Conservation (phyloP, 2,888 invertebrate genomes). For the Norana najaformis region DNA sequence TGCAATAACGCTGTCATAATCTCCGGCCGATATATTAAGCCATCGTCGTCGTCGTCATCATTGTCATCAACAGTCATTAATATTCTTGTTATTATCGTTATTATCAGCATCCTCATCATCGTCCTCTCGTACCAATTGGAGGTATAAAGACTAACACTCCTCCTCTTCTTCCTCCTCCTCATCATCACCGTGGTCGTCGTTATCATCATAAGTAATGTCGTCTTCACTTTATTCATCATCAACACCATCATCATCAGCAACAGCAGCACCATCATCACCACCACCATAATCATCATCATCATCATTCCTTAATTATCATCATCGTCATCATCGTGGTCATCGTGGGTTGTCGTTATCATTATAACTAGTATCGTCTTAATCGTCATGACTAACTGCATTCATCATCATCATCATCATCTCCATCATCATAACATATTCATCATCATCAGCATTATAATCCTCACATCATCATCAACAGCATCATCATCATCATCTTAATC, state of each 20-base stretch:
- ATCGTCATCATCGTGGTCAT: no score
- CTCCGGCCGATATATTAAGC: neutral
- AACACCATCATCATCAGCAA: slow-evolving; percentile 33
- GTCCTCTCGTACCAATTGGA: no score
- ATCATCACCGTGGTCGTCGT: neutral
- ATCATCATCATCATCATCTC: neutral
- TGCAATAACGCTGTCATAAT: neutral
- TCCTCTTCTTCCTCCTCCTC: neutral
- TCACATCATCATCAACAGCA: no score
- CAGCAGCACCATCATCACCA: neutral
- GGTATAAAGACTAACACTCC: neutral
- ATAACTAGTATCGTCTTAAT: neutral
- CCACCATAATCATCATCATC: neutral
- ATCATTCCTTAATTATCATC: no score
- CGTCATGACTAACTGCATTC: neutral
- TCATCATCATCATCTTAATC: no score
- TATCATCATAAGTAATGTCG: slow-evolving; percentile 30
- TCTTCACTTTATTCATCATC: slow-evolving; percentile 35
- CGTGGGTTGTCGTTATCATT: neutral
- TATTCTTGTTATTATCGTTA: neutral
- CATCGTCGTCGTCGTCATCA: neutral
- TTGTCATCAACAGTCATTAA: neutral
- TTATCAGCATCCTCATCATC: neutral
- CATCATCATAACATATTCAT: no score
- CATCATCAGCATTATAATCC: no score